Evolutionary conservation across 2,888 invertebrate species (phyloP).

Genomic region (Lepidonotus clava): DNA sequence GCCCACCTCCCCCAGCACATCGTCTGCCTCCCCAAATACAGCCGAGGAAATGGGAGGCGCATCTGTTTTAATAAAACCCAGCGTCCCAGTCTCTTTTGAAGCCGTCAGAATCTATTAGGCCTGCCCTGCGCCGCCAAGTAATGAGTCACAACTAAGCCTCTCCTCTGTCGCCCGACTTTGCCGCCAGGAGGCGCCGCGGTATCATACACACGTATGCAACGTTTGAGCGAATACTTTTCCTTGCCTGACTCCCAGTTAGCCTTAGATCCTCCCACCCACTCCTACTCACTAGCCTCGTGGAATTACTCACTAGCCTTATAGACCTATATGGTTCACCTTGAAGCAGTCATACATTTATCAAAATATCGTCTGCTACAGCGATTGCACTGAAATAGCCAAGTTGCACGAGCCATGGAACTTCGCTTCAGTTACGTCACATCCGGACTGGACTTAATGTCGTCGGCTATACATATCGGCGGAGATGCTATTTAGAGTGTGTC

Average conservation of each 20-base stretch:
- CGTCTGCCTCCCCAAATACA: neutral
- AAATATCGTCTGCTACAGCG: neutral
- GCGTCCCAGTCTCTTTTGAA: neutral
- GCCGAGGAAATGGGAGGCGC: neutral
- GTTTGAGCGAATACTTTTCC: neutral
- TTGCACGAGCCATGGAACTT: neutral
- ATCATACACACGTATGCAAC: neutral
- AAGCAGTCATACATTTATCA: neutral
- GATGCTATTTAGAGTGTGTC: no score
- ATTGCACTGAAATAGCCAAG: neutral
- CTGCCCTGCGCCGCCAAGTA: neutral
- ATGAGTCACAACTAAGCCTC: neutral
- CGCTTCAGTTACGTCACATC: neutral
- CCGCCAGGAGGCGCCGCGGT: neutral
- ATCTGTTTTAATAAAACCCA: constrained; percentile 16
- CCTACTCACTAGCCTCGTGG: no score
- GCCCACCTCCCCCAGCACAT: neutral
- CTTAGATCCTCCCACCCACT: no score
- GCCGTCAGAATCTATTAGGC: neutral
- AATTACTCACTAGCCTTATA: no score
- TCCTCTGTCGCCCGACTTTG: neutral
- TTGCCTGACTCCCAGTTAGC: neutral
- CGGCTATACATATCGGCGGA: no score
- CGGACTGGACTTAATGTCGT: no score
- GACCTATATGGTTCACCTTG: no score